Evolutionary conservation across 2,888 invertebrate genomes (phyloP), one percentile per base, ranked within the genome.

Genomic region (Palloptera scutellata): DNA sequence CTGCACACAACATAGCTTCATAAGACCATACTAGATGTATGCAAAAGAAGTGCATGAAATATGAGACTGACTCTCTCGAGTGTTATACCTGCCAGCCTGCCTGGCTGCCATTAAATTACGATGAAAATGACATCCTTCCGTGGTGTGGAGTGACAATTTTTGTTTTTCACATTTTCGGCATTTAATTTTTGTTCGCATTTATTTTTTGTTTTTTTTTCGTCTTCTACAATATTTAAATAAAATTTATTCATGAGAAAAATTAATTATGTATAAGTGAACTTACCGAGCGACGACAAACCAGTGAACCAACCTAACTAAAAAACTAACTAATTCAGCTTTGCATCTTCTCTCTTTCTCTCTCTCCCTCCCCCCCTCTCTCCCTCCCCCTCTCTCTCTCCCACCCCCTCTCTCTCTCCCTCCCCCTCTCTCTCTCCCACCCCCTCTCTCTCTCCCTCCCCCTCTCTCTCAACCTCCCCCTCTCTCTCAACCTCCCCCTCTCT

Each of bases 191-290:
- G 41, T 42, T 58, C 5, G 6, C 2, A 30, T 4, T 8, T 19
- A 40, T 41, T 17, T 41, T 45, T 55, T 19, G 53, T 10, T 20
- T 45, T 15, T 58, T 53, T 61, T 48, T n/a, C 61, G 61, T 61
- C 59, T 65, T 67, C 70, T 70, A 71, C 69, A 69, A 73, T 73
- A 71, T 74, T 74, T 76, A 78, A 78, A 77, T 77, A 76, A 78
- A 78, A 77, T 75, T 78, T 78, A 78, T 78, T 79, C 77, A 78
- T 77, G 78, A 78, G 77, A 75, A 74, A 77, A 78, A 77, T 78
- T 78, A 78, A 78, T 78, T 78, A 77, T 78, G 75, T 72, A 68
- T 72, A 71, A 72, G 60, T 55, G 53, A 66, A 61, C 68, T 63
- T 30, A 30, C 30, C 30, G 6, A 30, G 30, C 30, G 30, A 30